phyloP scores from a whole-genome alignment of 2,797 vertebrate genomes.

The Periparus ater region DNA sequence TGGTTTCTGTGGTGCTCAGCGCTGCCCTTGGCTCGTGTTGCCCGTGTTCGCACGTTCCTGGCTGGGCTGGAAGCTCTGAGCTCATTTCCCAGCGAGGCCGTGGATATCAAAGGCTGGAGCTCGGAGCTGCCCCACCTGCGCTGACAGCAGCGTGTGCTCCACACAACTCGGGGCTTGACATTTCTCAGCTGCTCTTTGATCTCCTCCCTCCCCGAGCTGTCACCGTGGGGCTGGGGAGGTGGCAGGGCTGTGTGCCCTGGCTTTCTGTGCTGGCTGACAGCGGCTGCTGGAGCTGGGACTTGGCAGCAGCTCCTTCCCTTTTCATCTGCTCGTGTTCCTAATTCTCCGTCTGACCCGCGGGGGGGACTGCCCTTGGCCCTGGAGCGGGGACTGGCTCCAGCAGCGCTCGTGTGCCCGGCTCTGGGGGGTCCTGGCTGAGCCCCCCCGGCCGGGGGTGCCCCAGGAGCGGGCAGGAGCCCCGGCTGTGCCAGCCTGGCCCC shows the following conservation, averaged over 20 bases:
- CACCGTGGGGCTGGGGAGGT: rapidly evolving
- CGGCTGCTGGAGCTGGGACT: rapidly evolving
- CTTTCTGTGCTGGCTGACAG: neutral
- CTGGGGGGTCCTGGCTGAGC: neutral
- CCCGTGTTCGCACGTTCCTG: neutral
- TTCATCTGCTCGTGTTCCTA: neutral
- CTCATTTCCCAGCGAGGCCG: neutral
- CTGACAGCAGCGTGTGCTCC: neutral
- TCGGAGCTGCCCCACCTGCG: neutral
- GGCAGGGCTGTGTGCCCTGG: neutral
- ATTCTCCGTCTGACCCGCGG: rapidly evolving
- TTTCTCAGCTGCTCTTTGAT: neutral
- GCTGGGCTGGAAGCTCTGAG: neutral
- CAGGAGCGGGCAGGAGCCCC: neutral
- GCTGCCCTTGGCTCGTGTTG: neutral
- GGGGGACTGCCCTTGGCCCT: rapidly evolving
- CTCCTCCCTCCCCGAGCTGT: neutral
- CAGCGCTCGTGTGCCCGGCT: rapidly evolving
- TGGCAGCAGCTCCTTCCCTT: neutral
- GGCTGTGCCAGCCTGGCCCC: neutral
- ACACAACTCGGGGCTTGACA: rapidly evolving
- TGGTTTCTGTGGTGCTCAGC: neutral
- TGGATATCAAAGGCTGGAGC: neutral
- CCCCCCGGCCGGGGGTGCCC: rapidly evolving
- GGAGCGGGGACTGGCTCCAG: rapidly evolving